phyloP scores from a whole-genome alignment of 2,113 vertebrate genomes.

The Toxotes jaculatrix region DNA sequence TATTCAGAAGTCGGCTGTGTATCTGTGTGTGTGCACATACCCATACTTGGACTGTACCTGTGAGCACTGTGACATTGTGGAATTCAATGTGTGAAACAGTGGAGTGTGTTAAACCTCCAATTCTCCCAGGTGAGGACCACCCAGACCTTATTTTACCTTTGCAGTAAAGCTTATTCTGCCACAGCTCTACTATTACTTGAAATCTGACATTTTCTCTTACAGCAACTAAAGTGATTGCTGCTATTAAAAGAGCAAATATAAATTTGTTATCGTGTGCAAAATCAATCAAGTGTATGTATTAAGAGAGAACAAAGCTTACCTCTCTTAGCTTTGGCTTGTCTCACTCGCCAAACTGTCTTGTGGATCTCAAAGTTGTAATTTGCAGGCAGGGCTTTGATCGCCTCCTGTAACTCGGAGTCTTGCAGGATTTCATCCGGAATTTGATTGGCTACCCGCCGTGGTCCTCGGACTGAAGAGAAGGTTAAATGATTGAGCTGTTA shows the following conservation, averaged over 20 bases:
- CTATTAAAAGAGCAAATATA: neutral
- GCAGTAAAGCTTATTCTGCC: neutral
- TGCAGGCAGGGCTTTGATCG: constrained; percentile 85
- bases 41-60: neutral
- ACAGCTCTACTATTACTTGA: neutral
- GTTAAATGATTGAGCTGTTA: constrained; percentile 30
- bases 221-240: neutral
- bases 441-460: constrained; percentile 88
- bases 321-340: constrained; percentile 89
- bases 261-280: neutral
- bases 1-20: neutral
- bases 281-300: neutral
- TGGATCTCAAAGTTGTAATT: constrained; percentile 99
- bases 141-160: neutral
- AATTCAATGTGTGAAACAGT: no score
- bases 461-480: constrained; percentile 72
- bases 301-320: constrained; percentile 79
- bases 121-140: neutral
- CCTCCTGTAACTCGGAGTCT: constrained; percentile 87
- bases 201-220: neutral
- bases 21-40: neutral
- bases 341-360: constrained; percentile 96
- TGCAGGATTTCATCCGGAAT: constrained; percentile 93
- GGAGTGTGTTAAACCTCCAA: neutral
- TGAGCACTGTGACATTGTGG: constrained; percentile 1